Base-by-base conservation (phyloP, 2,797 vertebrate species). In the Liparis tanakae region DNA sequence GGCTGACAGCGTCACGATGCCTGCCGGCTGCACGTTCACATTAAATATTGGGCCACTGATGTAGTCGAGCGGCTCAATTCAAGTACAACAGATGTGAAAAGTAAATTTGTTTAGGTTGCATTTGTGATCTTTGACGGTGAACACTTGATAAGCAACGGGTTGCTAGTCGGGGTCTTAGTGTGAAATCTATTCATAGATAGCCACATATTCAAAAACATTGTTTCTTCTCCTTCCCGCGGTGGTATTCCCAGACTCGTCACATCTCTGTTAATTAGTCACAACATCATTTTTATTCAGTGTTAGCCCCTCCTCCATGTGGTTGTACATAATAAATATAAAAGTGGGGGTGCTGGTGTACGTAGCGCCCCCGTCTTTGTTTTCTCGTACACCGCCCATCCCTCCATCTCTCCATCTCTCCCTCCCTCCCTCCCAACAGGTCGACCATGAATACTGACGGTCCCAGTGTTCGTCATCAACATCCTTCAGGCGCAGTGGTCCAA, bases 271-370 rank as follows among this genome's bases (percentile, higher is more conserved):
- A 37, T 70, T 53, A 57, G 12, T 74, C 33, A 64, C 39, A 44
- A 61, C 9, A 57, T 43, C 0, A 12, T 71, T 59, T 30, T 36
- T 9, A 63, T 61, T 84, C 80, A 65, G 59, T 67, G 63, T 78
- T 66, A 71, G 71, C 63, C 63, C 44, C 33, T 13, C n/a, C 71
- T 53, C 53, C 20, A 18, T 72, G 53, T 87, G 83, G 86, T 88
- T 80, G 50, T 75, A 89, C 78, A 84, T 76, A 90, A 91, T 89
- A 93, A 92, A 92, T 93, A 94, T 81, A 88, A 87, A 90, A 81
- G 64, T n/a, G 61, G 88, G 83, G 83, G 83, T 90, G 93, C 92
- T 93, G 92, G 91, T 94, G 90, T 83, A 85, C 80, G 78, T 78
- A 74, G 12, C 25, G 87, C 82, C 89, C 88, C 85, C 72, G 10